Evolutionary conservation across 2,113 vertebrate species (phyloP), one percentile per base, ranked within the genome.

Genomic region (Tachysurus vachellii): DNA sequence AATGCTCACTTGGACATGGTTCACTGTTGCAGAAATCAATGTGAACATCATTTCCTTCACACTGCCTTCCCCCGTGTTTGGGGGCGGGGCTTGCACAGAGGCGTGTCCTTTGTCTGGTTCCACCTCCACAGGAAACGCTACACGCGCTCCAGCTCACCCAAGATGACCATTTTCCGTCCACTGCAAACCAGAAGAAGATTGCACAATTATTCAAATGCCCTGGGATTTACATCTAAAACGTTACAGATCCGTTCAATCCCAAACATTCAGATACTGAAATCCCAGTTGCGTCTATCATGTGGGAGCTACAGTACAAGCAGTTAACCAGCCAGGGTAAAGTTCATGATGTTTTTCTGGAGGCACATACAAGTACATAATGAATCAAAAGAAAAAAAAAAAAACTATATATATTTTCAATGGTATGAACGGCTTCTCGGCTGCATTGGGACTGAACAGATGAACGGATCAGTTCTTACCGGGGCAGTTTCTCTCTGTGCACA

Each of bases 131-230:
- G 36, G 98, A 99, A 86, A 97, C 93, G 0, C 95, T 95, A 85
- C 98, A 99, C 85, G 97, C 54, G 0, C 95, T 96, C 98, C 98
- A 99, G 88, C 95, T 97, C 44, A 96, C 91, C 98, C 98, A 99
- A 0, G 85, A 44, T 0, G 96, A 93, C 98, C 98, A 99, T 88
- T 96, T 97, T 13, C 98, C 98, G 81, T 99, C 96, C 92, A 99
- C 98, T 99, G 89, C 28, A 61, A 80, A 31, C n/a, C 64, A 54
- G 31, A 50, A 5, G 19, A 1, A 16, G 21, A 54, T 44, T 80
- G 5, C n/a, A 36, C n/a, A 83, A 36, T 64, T 10, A 66, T 66
- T 44, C 54, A 21, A 56, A 23, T 26, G 23, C 42, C 19, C 26
- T 16, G 17, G 11, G 23, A 36, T 31, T 57, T 80, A 57, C 0